Evolutionary conservation across 2,888 invertebrate genomes (phyloP).

Genomic region (Danaus chrysippus): DNA sequence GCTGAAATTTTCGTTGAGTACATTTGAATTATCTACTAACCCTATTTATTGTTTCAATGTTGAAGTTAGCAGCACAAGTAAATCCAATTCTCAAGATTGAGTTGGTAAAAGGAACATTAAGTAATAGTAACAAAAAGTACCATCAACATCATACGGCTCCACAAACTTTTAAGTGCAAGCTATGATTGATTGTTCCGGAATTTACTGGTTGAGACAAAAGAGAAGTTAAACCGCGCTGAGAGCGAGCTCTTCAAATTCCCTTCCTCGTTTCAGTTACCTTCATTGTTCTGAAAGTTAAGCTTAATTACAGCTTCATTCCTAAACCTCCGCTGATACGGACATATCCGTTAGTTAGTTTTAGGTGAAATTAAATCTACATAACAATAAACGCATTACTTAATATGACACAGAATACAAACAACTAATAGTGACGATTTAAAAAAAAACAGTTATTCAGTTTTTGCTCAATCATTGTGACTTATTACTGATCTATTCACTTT

Average conservation of each 20-base stretch:
- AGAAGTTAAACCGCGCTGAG: not conserved
- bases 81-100: not conserved
- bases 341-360: too few species aligned
- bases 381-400: too few species aligned
- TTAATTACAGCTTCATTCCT: too few species aligned
- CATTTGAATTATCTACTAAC: not conserved
- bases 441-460: too few species aligned
- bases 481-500: too few species aligned
- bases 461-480: too few species aligned
- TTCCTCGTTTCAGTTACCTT: not conserved
- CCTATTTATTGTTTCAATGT: constrained; percentile 1
- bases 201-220: constrained; percentile 8
- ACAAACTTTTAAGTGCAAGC: constrained; percentile 10
- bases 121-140: constrained; percentile 8
- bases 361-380: too few species aligned
- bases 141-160: constrained; percentile 1
- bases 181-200: constrained; percentile 12
- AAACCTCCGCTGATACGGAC: too few species aligned
- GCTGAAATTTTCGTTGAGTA: too few species aligned
- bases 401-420: too few species aligned
- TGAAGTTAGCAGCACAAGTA: not conserved
- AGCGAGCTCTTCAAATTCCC: not conserved
- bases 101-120: constrained; percentile 1
- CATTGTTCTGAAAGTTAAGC: not conserved
- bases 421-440: too few species aligned